Percentiles rank a stretch among this genome's conserved stretches.
phyloP scores from a whole-genome alignment of 2,888 invertebrate species.

The Argyresthia albistria region DNA sequence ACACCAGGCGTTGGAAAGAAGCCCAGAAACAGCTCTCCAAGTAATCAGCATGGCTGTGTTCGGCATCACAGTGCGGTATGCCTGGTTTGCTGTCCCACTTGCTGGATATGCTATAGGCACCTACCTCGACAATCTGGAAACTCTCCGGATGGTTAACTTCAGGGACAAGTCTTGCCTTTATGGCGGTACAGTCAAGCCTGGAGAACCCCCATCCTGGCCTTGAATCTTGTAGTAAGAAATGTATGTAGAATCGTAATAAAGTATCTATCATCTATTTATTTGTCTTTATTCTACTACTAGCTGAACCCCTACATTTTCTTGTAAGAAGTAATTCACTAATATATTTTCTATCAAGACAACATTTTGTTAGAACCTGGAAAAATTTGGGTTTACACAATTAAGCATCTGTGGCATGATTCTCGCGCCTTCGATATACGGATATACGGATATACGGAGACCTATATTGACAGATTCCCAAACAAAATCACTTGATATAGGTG shows the following conservation, averaged over 20 bases:
- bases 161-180: constrained; percentile 87
- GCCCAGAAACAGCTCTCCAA: constrained; percentile 18
- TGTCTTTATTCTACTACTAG: no score
- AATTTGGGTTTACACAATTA: no score
- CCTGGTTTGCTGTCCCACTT: constrained; percentile 66
- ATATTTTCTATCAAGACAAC: no score
- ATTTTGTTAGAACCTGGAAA: no score
- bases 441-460: no score
- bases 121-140: constrained; percentile 78
- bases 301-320: no score
- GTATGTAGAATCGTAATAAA: not conserved
- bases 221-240: constrained; percentile 22
- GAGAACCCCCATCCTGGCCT: constrained; percentile 83
- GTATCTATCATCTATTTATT: no score
- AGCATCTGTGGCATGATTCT: no score
- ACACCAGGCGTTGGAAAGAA: constrained; percentile 82
- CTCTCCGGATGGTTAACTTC: constrained; percentile 78
- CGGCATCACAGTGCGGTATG: constrained; percentile 67
- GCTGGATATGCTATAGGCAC: constrained; percentile 74
- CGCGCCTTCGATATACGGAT: no score
- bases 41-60: constrained; percentile 58
- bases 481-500: no score
- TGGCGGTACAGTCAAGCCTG: constrained; percentile 75
- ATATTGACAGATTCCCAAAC: no score
- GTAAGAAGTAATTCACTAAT: no score